Percentiles rank a stretch among this genome's conserved stretches.
Evolutionary conservation across 2,797 vertebrate species (phyloP).

Genomic region (Eupleurogrammus muticus): DNA sequence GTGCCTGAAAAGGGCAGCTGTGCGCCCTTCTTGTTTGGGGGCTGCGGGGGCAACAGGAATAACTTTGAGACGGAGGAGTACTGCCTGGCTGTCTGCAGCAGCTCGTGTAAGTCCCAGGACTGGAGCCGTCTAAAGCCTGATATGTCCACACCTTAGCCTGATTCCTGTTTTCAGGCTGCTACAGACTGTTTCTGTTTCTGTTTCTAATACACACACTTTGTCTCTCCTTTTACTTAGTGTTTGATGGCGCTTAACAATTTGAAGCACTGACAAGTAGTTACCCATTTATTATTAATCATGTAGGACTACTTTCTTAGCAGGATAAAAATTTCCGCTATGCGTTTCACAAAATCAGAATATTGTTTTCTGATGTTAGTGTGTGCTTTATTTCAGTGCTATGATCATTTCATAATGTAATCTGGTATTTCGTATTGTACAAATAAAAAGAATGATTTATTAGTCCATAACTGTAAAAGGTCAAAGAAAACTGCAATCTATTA

Average conservation of each 20-base stretch:
- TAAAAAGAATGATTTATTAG: no score
- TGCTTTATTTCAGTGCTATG: no score
- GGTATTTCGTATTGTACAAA: no score
- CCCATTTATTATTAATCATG: not conserved
- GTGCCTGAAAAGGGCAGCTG: constrained; percentile 91
- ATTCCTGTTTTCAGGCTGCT: constrained; percentile 57
- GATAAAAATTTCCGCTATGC: not conserved
- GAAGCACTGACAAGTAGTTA: constrained; percentile 43
- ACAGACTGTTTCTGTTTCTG: constrained; percentile 43
- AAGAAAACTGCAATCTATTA: no score
- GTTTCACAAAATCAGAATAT: no score
- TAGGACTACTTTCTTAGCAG: constrained; percentile 12
- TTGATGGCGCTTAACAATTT: constrained; percentile 53
- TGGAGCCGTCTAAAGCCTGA: constrained; percentile 29
- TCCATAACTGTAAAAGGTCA: no score
- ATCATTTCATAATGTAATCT: no score
- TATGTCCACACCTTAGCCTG: constrained; percentile 35
- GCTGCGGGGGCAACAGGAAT: constrained; percentile 99
- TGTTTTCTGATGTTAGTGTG: no score
- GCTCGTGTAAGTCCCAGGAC: constrained; percentile 92
- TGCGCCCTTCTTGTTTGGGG: constrained; percentile 97
- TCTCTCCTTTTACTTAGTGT: constrained; percentile 31
- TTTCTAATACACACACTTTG: constrained; percentile 26
- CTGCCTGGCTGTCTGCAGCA: constrained; percentile 97
- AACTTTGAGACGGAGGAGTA: constrained; percentile 99